Conservation (phyloP, 2,113 vertebrate species). For the Calidris pygmaea region DNA sequence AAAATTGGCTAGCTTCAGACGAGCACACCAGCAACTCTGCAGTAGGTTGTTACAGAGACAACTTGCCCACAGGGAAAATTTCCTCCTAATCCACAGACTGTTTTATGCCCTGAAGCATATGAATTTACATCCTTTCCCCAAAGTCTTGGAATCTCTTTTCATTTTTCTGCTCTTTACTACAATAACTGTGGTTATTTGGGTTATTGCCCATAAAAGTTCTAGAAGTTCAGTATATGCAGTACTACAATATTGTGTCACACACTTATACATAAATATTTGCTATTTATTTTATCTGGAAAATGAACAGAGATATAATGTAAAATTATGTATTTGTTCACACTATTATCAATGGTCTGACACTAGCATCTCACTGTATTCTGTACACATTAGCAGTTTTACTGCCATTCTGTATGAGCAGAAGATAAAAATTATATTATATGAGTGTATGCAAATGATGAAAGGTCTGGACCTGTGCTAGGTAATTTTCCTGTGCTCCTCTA, state of each 20-base stretch:
- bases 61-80: not conserved
- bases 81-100: not conserved
- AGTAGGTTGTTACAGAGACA: not conserved
- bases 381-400: conserved; percentile 37
- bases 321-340: conserved; percentile 12
- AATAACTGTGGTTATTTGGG: not conserved
- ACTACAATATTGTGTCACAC: not conserved
- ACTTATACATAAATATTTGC: not conserved
- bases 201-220: not conserved
- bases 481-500: conserved; percentile 59
- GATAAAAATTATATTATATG: conserved; percentile 65
- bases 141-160: not conserved
- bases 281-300: conserved; percentile 13
- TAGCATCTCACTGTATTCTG: not conserved
- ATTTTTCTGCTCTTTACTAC: not conserved
- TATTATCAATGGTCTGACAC: conserved; percentile 27
- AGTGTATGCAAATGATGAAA: conserved; percentile 53
- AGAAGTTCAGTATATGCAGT: not conserved
- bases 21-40: not conserved
- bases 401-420: conserved; percentile 22
- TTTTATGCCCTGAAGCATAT: not conserved
- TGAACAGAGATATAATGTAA: conserved; percentile 8
- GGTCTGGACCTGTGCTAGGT: conserved; percentile 43
- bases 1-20: not conserved
- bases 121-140: not conserved